Percentiles rank a stretch among this genome's conserved stretches.
phyloP scores from a whole-genome alignment of 64 coral and sea anemone species.

The Stichodactyla helianthus region DNA sequence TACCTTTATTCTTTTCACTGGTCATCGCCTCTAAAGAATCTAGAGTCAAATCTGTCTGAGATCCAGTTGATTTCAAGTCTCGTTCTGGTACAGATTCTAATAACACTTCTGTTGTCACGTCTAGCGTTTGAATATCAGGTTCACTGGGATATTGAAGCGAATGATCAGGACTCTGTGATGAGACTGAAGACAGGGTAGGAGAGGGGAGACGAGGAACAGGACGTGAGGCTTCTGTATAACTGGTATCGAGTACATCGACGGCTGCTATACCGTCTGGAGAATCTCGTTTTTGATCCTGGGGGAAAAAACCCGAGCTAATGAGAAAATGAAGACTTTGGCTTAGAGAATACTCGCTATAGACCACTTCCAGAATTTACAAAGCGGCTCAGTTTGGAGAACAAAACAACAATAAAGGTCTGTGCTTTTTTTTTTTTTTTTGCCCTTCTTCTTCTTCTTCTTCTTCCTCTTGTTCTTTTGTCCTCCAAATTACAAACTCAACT shows the following conservation, averaged over 20 bases:
- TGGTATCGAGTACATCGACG: constrained; percentile 26
- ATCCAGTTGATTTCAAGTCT: constrained; percentile 7
- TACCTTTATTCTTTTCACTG: neutral
- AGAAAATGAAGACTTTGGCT: too few species aligned
- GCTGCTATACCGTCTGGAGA: constrained; percentile 65
- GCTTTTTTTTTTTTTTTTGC: too few species aligned
- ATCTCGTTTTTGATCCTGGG: constrained; percentile 48
- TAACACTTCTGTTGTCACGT: neutral
- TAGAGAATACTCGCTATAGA: too few species aligned
- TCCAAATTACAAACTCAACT: too few species aligned
- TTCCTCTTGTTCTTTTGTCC: too few species aligned
- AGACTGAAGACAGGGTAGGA: constrained; percentile 6
- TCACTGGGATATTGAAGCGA: neutral
- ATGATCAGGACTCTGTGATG: constrained; percentile 13
- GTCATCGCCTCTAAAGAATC: neutral
- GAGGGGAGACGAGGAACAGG: neutral
- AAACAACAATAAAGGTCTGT: too few species aligned
- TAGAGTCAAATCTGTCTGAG: constrained; percentile 44
- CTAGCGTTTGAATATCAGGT: neutral
- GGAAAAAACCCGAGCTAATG: neutral
- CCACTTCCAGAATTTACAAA: too few species aligned
- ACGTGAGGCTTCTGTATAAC: constrained; percentile 11
- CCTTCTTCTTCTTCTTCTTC: too few species aligned
- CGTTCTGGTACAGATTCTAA: neutral
- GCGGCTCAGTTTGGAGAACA: too few species aligned